Conservation (phyloP, 2,113 vertebrate species). For the Smithornis capensis region DNA sequence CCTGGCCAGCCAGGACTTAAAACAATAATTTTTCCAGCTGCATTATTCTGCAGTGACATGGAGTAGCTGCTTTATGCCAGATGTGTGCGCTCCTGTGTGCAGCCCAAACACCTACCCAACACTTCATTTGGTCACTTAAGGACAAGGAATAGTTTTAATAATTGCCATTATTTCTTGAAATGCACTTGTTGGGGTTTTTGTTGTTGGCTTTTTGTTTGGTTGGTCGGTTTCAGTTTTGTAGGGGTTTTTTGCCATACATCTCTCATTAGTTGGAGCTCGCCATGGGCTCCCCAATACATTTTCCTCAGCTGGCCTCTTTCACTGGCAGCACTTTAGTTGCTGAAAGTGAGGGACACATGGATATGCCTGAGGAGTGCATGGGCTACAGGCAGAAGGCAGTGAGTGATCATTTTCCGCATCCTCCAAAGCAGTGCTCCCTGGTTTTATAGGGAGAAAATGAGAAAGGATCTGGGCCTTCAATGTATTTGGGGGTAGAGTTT, state of each 20-base stretch:
- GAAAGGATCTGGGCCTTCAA: background rate
- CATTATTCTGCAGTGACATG: background rate
- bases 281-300: background rate
- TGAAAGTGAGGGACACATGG: background rate
- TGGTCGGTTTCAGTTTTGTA: background rate
- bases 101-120: background rate
- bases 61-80: fast-evolving
- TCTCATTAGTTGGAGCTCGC: background rate
- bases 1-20: background rate
- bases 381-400: background rate
- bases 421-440: background rate
- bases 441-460: background rate
- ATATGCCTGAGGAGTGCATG: fast-evolving
- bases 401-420: background rate
- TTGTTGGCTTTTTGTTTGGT: background rate
- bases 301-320: background rate
- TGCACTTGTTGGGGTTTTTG: background rate
- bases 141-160: background rate
- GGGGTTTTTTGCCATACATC: background rate
- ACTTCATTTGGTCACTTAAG: background rate
- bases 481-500: background rate
- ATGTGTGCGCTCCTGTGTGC: fast-evolving
- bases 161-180: background rate
- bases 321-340: background rate
- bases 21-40: background rate